Base-by-base conservation (phyloP, 2,888 invertebrate species). In the Hedychridium roseum region DNA sequence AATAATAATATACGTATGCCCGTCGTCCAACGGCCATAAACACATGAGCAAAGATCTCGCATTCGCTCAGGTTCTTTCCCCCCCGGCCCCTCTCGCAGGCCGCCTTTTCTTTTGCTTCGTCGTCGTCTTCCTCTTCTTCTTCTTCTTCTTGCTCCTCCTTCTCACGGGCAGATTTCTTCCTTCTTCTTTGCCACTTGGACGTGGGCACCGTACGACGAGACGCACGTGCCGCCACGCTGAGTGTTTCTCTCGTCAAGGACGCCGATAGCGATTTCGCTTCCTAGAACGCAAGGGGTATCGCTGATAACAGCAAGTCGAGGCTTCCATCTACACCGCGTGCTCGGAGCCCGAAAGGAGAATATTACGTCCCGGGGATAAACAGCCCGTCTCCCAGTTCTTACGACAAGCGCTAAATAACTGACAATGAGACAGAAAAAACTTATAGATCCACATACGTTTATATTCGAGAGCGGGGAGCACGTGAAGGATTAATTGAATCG, bases 211-310 rank as follows among this genome's bases (percentile, higher is more conserved):
- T 27, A 30, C 14, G 11, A 26, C 3, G 20, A n/a, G 37, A 41
- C 52, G 54, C 59, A 55, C 53, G 54, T 52, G 59, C 50, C 52
- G 36, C 43, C 23, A 28, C 21, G 36, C 31, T 14, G 50, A 36
- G 16, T 38, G 27, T 40, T 50, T 37, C 40, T 39, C 17, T 30
- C 41, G 17, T 48, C 70, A 70, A 70, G 70, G 70, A 54, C 66
- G 53, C 43, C 56, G 70, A 70, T 70, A 68, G 58, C 61, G 58
- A 60, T 53, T 58, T 60, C 50, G 53, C 54, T 70, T 70, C 70
- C 65, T 59, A 62, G 70, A 70, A 70, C 43, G 48, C 40, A 48
- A 31, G 57, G 57, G 50, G 41, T 55, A 63, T 62, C 59, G 49
- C 51, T 57, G 68, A 69, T 68, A 67, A 63, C 32, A 34, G 39